A percentile compares a stretch with the other conserved stretches of the same genome.
Conservation (phyloP, 1,140 invertebrate genomes). For the Neodiprion pinetum region DNA sequence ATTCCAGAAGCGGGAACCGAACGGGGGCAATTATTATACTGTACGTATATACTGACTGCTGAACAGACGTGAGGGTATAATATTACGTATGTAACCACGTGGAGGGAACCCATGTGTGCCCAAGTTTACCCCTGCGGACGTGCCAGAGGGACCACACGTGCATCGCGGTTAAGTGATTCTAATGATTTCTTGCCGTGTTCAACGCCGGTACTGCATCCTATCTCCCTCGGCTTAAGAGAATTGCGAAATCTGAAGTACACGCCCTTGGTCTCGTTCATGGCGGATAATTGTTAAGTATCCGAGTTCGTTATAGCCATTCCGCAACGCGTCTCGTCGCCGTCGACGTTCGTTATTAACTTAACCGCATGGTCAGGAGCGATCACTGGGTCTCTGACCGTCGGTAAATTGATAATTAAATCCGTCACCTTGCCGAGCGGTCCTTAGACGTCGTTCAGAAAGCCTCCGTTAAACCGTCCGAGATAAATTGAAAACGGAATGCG, state of each 20-base stretch:
- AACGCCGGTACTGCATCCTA: neutral
- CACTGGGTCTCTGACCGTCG: neutral
- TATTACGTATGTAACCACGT: neutral
- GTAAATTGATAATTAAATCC: slow-evolving; percentile 8
- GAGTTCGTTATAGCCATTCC: neutral
- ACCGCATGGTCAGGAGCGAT: neutral
- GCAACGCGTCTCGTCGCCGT: neutral
- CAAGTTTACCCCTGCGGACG: neutral
- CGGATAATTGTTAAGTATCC: neutral
- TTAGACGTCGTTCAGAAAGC: neutral
- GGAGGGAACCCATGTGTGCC: neutral
- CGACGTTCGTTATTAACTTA: neutral
- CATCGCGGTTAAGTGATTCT: neutral
- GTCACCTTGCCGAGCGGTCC: neutral
- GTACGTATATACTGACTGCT: neutral
- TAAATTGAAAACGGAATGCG: neutral
- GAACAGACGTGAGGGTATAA: neutral
- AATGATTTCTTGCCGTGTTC: neutral
- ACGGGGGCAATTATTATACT: neutral
- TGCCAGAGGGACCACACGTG: neutral
- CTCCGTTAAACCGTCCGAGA: neutral
- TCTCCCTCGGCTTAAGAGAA: neutral
- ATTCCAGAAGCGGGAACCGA: neutral
- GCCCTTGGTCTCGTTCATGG: neutral
- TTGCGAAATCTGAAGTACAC: neutral